phyloP scores from a whole-genome alignment of 1,140 invertebrate species.

The Lanistes nyassanus region DNA sequence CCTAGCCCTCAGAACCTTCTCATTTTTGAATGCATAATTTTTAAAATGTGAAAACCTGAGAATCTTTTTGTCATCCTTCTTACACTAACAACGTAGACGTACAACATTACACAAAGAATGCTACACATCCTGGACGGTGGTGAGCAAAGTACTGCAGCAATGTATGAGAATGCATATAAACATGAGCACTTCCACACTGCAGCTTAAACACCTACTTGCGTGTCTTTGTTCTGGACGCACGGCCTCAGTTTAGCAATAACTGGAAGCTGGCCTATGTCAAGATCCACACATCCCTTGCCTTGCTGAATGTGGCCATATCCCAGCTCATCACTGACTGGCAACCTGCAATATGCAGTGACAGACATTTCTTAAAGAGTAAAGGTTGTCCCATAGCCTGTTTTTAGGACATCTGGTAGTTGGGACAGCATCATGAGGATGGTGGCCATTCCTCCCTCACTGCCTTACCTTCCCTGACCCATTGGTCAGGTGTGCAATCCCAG shows the following conservation, averaged over 20 bases:
- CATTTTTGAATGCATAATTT: background rate
- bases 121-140: background rate
- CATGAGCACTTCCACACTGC: background rate
- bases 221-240: conserved; percentile 38
- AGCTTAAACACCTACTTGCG: conserved; percentile 33
- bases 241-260: conserved; percentile 39
- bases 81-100: background rate
- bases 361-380: no score
- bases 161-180: background rate
- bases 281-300: conserved; percentile 58
- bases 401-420: no score
- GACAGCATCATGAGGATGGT: no score
- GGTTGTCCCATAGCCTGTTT: no score
- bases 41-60: background rate
- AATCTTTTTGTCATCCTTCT: background rate
- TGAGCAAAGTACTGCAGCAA: background rate
- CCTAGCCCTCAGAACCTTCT: no score
- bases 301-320: conserved; percentile 64
- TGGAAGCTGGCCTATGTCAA: conserved; percentile 43
- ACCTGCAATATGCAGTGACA: conserved; percentile 27
- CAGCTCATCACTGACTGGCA: conserved; percentile 60
- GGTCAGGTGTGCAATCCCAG: no score
- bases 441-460: no score
- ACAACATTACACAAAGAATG: background rate
- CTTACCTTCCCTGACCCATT: no score